Conservation (phyloP, 1,140 invertebrate species). For the Cherax quadricarinatus region DNA sequence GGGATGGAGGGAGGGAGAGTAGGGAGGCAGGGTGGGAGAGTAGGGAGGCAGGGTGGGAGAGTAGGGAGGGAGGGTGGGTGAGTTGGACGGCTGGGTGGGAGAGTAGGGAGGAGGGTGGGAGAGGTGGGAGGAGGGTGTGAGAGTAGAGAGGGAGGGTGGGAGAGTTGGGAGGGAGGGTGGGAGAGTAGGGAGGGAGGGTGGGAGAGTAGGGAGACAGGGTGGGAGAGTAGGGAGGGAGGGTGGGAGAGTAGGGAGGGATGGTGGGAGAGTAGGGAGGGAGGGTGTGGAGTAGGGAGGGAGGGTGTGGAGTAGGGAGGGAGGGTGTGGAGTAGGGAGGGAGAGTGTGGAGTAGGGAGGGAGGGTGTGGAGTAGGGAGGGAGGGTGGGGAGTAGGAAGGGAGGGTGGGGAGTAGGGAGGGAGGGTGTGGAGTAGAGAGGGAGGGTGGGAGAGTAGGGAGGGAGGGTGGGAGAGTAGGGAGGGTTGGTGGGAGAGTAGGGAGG, state of each 20-base stretch:
- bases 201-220: too few relatives aligned
- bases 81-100: background rate
- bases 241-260: background rate
- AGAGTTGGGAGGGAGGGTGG: background rate
- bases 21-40: background rate
- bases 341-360: too few relatives aligned
- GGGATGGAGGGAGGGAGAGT: too few relatives aligned
- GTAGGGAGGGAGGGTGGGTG: too few relatives aligned
- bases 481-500: background rate
- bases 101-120: background rate
- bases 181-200: background rate
- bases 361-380: too few relatives aligned
- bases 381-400: background rate
- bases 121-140: too few relatives aligned
- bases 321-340: too few relatives aligned
- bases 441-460: too few relatives aligned
- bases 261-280: too few relatives aligned
- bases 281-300: background rate
- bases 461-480: too few relatives aligned
- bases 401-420: background rate
- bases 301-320: background rate
- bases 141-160: too few relatives aligned
- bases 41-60: background rate
- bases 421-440: too few relatives aligned
- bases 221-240: background rate